Evolutionary conservation across 2,113 vertebrate species (phyloP).

Genomic region (Gadus macrocephalus): DNA sequence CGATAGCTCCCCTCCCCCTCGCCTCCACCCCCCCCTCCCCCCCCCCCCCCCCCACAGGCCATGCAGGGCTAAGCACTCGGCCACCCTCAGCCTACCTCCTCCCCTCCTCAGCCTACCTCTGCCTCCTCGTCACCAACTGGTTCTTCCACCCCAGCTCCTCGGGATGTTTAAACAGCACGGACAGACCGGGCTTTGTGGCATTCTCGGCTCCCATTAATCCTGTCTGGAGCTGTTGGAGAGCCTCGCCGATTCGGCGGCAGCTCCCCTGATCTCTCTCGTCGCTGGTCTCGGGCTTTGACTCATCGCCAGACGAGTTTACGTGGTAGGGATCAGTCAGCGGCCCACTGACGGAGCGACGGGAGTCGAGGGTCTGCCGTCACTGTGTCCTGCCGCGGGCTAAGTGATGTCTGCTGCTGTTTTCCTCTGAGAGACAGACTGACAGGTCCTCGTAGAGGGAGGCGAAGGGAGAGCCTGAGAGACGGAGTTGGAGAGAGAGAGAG

Average conservation of each 20-base stretch:
- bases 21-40: too few species aligned
- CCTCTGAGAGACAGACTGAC: neutral
- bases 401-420: neutral
- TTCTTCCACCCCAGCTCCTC: slow-evolving; percentile 30
- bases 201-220: neutral
- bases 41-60: slow-evolving; percentile 23
- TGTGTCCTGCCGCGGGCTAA: neutral
- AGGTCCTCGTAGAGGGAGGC: neutral
- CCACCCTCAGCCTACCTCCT: too few species aligned
- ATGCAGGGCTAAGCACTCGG: slow-evolving; percentile 23
- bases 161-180: slow-evolving; percentile 39
- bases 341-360: neutral
- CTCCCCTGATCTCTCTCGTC: too few species aligned
- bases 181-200: slow-evolving; percentile 17
- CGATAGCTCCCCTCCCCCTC: neutral
- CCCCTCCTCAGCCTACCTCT: too few species aligned
- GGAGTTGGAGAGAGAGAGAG: too few species aligned
- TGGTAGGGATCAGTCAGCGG: neutral
- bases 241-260: too few species aligned
- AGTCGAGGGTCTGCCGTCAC: neutral
- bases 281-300: too few species aligned
- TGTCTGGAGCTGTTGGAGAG: neutral
- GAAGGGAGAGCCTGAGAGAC: neutral
- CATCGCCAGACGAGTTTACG: too few species aligned
- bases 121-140: slow-evolving; percentile 28